phyloP scores from a whole-genome alignment of 2,113 vertebrate genomes.

The Ondatra zibethicus region DNA sequence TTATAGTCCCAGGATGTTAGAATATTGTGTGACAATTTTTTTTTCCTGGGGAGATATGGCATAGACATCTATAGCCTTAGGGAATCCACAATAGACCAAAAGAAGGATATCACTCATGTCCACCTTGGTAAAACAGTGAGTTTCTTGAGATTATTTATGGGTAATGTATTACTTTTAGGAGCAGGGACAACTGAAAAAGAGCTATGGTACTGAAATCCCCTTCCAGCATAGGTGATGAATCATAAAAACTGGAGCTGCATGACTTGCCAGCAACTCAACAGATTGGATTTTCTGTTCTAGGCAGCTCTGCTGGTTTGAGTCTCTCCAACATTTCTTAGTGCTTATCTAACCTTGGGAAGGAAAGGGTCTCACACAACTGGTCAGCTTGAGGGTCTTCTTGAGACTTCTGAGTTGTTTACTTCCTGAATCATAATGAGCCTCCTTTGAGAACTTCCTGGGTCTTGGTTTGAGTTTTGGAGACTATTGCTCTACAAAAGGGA shows the following conservation, averaged over 20 bases:
- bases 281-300: neutral
- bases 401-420: neutral
- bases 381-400: neutral
- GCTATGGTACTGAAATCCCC: neutral
- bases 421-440: neutral
- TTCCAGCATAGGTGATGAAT: neutral
- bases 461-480: neutral
- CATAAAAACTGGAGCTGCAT: neutral
- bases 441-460: neutral
- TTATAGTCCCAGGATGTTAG: neutral
- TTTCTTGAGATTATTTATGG: neutral
- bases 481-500: too few relatives aligned
- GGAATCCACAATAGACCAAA: neutral
- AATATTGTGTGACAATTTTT: neutral
- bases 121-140: neutral
- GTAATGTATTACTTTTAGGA: neutral
- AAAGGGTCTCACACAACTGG: neutral
- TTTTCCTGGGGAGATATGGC: too few relatives aligned
- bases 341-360: neutral
- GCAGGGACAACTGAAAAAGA: neutral
- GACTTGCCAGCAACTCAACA: neutral
- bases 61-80: neutral
- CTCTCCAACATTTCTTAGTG: too few relatives aligned
- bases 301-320: neutral
- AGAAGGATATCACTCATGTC: neutral